A percentile compares a stretch with the other conserved stretches of the same genome.
These are phyloP conservation scores for Sciurus niger DNA, from an alignment of 2,113 vertebrate genomes.

Conservation along the genomic window DNA sequence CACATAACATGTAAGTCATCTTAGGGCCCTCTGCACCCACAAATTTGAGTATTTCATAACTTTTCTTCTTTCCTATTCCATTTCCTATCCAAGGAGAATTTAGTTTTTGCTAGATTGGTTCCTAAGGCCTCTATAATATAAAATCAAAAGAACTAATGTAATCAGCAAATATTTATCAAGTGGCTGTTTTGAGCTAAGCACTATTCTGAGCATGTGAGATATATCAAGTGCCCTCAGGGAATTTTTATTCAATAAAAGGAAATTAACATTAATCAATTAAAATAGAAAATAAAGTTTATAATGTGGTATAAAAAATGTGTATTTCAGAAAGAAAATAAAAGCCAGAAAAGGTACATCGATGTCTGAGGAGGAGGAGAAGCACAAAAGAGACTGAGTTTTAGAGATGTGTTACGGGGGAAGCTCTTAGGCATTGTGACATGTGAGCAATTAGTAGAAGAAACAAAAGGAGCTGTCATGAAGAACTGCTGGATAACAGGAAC, in stretches of 20 bases:
- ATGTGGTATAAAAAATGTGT: neutral
- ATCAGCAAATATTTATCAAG: neutral
- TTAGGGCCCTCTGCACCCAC: neutral
- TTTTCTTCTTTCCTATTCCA: neutral
- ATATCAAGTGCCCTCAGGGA: neutral
- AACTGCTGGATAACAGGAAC: neutral
- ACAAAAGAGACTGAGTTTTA: neutral
- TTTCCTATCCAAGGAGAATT: neutral
- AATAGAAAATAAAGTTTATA: neutral
- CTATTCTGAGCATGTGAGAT: neutral
- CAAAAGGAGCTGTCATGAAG: neutral
- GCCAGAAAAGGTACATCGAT: neutral
- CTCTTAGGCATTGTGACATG: neutral
- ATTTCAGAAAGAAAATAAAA: slow-evolving; percentile 31
- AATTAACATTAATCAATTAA: neutral
- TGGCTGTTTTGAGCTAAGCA: neutral
- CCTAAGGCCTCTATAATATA: neutral
- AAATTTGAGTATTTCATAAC: neutral
- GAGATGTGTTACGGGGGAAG: neutral
- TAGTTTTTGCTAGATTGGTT: neutral
- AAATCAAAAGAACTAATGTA: neutral
- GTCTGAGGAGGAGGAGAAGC: neutral
- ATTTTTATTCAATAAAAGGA: neutral
- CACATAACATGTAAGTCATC: neutral
- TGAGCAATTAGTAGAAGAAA: neutral